Evolutionary conservation across 2,888 invertebrate species (phyloP), one percentile per base, ranked within the genome.

Genomic region (Volucella zonaria): DNA sequence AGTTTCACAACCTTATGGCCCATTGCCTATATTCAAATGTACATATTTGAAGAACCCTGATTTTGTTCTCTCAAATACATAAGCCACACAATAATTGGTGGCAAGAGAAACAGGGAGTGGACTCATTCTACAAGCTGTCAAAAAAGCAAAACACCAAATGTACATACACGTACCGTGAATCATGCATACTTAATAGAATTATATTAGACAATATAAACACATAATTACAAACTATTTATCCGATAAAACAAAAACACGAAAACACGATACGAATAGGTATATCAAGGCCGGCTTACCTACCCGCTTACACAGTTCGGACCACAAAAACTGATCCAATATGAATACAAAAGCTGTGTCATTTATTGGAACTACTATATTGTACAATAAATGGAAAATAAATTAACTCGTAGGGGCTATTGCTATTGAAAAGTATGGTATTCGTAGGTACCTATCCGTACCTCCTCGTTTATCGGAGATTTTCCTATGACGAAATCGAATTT

Each of bases 401-500:
- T n/a, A n/a, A n/a, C n/a, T n/a, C n/a, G n/a, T n/a, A n/a, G n/a
- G n/a, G n/a, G n/a, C n/a, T n/a, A n/a, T n/a, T n/a, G n/a, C n/a
- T n/a, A n/a, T 31, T 31, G 31, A 31, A 31, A 31, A 31, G 1
- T 18, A 18, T 1, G 1, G 31, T 31, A 31, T 31, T 31, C 31
- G 6, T 6, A 31, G 31, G 4, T 6, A 31, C 31, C 58, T 31
- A 68, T 45, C 38, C 14, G 56, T 31, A 43, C 45, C 18, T 23
- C 18, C 18, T 18, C 11, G 14, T 68, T 15, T 64, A 64, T 56
- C 43, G 49, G 58, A n/a, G 4, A 71, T 58, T 70, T 77, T 58
- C 64, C 62, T 58, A 71, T 70, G 70, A 71, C 71, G 64, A 49
- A 78, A 80, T 75, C 62, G 62, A 70, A 81, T 75, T 81, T 68